Evolutionary conservation across 2,113 vertebrate genomes (phyloP), one percentile per base, ranked within the genome.

Genomic region (Polypterus senegalus): DNA sequence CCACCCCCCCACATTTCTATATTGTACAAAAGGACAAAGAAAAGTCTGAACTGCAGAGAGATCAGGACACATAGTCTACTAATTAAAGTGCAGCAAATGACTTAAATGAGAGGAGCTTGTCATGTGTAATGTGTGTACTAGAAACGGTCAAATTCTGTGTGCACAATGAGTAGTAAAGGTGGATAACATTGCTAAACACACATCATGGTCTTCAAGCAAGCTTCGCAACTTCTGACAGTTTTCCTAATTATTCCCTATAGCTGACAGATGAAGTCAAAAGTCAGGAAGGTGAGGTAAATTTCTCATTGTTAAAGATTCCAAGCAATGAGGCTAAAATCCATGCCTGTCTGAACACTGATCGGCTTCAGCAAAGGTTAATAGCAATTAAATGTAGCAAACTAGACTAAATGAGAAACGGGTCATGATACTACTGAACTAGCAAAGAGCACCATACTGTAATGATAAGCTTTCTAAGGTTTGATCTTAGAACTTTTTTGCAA

Each of bases 301-400:
- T 84, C 81, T 82, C 81, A 79, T 79, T 73, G 81, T 86, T 86
- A 84, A 63, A 71, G 69, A 75, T 81, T 78, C 74, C 83, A 79
- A 85, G 79, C 83, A 83, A 78, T 65, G 74, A 68, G 82, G 82
- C 81, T 86, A 84, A 87, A 84, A 86, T 27, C 80, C 82, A 81
- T 77, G 79, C 80, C 88, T 90, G 81, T 86, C 83, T 88, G 81
- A 85, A 87, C 85, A 87, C 77, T 83, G 82, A 83, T 89, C 78
- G 77, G 79, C 72, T 87, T 87, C 82, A 77, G 71, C 84, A 89
- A 90, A 89, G 87, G 86, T 89, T 90, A 90, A 90, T 89, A 84
- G 83, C 85, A 87, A 88, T 88, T 88, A 87, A 89, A 87, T 83
- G 82, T 76, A 84, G 86, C 86, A 88, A 88, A 89, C 78, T 86